Evolutionary conservation across 1,140 invertebrate genomes (phyloP), one percentile per base, ranked within the genome.

Genomic region (Leptopilina boulardi): DNA sequence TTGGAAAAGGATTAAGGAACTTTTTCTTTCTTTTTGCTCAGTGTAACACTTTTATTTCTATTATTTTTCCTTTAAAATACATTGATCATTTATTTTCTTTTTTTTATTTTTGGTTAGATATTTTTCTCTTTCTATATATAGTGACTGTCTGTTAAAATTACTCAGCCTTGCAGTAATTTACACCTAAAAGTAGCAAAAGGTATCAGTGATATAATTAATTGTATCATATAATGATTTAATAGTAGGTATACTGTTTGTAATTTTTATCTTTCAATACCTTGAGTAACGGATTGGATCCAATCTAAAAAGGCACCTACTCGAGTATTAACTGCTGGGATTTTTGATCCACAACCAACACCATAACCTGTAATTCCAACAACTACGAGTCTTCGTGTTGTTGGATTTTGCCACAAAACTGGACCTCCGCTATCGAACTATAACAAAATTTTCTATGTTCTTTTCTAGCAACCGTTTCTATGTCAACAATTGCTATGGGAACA

Each of bases 401-500:
- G 84, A 81, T 94, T 92, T 44, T 90, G 86, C 89, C 92, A 94
- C 9, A 94, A 84, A 4, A 94, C 79, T 0, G 94, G 94, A 6
- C 94, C 94, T 18, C 95, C 95, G 34, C 94, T 95, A 85, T 96
- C 95, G 74, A 92, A 91, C 93, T 95, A 84, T 13, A 85, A 80
- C 74, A 80, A 73, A 42, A 23, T 15, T 21, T 44, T 66, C 26
- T 34, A 41, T 19, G n/a, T n/a, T n/a, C n/a, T n/a, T n/a, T n/a
- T n/a, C n/a, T n/a, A n/a, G n/a, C n/a, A n/a, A n/a, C n/a, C n/a
- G n/a, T n/a, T n/a, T n/a, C n/a, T n/a, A n/a, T n/a, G n/a, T n/a
- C n/a, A n/a, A n/a, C n/a, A n/a, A n/a, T n/a, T n/a, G n/a, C n/a
- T n/a, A n/a, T n/a, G n/a, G n/a, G n/a, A n/a, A n/a, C n/a, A n/a